Evolutionary conservation across 2,113 vertebrate species (phyloP), one percentile per base, ranked within the genome.

Genomic region (Tachysurus fulvidraco): DNA sequence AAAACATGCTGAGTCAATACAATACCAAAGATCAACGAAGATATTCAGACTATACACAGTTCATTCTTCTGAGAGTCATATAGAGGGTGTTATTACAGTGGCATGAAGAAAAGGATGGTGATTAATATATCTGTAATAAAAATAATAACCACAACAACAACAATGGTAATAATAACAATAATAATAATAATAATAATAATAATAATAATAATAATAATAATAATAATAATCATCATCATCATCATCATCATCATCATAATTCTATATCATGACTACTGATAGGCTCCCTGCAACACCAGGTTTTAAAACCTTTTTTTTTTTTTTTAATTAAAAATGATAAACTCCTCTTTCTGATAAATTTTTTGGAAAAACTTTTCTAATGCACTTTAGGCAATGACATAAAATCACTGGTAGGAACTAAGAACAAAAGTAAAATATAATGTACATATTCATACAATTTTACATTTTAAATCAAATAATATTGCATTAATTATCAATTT

Each of bases 1-100:
- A 84, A 86, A 91, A 91, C 59, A 85, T 86, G 87, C 84, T 84
- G 81, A 85, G 59, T 91, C 90, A 89, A 86, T 82, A 79, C 81
- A 64, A 44, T 65, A 87, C 71, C 50, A 46, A 44, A 77, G 71
- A 55, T 64, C 59, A 77, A 83, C 28, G 44, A 52, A 73, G 14
- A 73, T 74, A 23, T 57, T n/a, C 84, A 78, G 14, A 19, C 46
- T 12, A 73, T 12, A 55, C 10, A 78, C 50, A 78, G 25, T 14
- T 78, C 14, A 78, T 54, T 78, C 50, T 28, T 55, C 19, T 7
- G 7, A 30, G 77, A 57, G 28, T 0, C 16, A 17, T 21, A 28
- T 5, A 21, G 25, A 6, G 2, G 17, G 28, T 59, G 28, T 41
- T 41, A 60, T 25, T 62, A 62, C 36, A 81, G 36, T 46, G 2